Conservation (phyloP, 2,888 invertebrate species). For the Seladonia tumulorum region DNA sequence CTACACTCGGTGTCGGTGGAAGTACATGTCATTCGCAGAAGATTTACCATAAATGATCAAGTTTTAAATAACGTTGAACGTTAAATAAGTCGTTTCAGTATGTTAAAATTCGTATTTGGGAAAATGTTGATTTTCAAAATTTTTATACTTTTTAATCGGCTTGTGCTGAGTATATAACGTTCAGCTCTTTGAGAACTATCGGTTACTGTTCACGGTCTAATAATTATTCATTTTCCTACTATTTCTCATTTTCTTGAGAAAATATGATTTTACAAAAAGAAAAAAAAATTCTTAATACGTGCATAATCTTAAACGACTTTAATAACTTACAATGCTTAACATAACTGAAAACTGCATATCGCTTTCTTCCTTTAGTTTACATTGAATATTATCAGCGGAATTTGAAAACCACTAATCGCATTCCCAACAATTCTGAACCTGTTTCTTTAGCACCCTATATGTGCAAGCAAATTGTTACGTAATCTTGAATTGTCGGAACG, state of each 20-base stretch:
- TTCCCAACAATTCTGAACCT: not conserved
- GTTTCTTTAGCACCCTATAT: slow-evolving; percentile 13
- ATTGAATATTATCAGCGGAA: not conserved
- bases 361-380: no score
- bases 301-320: no score
- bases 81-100: not conserved
- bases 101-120: not conserved
- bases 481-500: slow-evolving; percentile 57
- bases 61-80: not conserved
- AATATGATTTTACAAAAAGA: not conserved
- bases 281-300: no score
- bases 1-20: not conserved
- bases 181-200: not conserved
- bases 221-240: not conserved
- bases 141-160: not conserved
- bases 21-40: not conserved
- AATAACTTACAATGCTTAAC: no score
- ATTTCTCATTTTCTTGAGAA: no score
- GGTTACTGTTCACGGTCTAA: not conserved
- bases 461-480: slow-evolving; percentile 58
- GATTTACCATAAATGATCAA: not conserved
- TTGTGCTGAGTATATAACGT: not conserved
- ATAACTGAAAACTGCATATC: no score
- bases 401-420: not conserved
- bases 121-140: not conserved